These are phyloP conservation scores for Oryzias woworae DNA, from an alignment of 2,113 vertebrate genomes.

Conservation along the genomic window DNA sequence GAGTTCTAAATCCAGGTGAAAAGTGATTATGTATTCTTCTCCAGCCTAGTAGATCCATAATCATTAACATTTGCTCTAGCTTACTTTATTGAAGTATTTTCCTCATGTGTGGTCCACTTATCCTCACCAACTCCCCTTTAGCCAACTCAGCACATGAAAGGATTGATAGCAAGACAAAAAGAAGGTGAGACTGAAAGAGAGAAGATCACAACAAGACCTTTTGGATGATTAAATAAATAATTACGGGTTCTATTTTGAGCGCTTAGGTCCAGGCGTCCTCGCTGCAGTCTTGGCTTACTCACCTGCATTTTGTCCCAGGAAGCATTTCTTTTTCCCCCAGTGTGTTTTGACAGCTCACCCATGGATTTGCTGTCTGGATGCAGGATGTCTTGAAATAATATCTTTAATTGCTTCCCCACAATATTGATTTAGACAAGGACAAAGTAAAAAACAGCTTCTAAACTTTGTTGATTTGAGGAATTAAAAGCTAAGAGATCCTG, in stretches of 20 bases:
- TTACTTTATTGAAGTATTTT: constrained; percentile 78
- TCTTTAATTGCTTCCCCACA: constrained; percentile 68
- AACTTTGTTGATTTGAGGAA: constrained; percentile 70
- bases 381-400: constrained; percentile 74
- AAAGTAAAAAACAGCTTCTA: constrained; percentile 67
- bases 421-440: constrained; percentile 71
- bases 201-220: constrained; percentile 47
- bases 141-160: constrained; percentile 71
- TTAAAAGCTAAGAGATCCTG: constrained; percentile 71
- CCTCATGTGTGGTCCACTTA: constrained; percentile 76
- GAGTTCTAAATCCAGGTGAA: constrained; percentile 51
- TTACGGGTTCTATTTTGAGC: constrained; percentile 49
- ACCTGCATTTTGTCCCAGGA: constrained; percentile 48
- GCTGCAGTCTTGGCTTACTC: constrained; percentile 11
- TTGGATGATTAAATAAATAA: constrained; percentile 60
- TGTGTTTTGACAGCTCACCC: constrained; percentile 56
- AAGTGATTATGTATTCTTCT: constrained; percentile 59
- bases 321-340: constrained; percentile 53
- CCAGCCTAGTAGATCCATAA: constrained; percentile 78
- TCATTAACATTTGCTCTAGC: constrained; percentile 80
- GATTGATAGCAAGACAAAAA: constrained; percentile 51
- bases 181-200: constrained; percentile 37
- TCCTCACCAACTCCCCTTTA: constrained; percentile 78
- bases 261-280: constrained; percentile 21
- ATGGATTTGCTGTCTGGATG: constrained; percentile 72